phyloP scores from a whole-genome alignment of 2,113 vertebrate species.

The Bolborhynchus lineola region DNA sequence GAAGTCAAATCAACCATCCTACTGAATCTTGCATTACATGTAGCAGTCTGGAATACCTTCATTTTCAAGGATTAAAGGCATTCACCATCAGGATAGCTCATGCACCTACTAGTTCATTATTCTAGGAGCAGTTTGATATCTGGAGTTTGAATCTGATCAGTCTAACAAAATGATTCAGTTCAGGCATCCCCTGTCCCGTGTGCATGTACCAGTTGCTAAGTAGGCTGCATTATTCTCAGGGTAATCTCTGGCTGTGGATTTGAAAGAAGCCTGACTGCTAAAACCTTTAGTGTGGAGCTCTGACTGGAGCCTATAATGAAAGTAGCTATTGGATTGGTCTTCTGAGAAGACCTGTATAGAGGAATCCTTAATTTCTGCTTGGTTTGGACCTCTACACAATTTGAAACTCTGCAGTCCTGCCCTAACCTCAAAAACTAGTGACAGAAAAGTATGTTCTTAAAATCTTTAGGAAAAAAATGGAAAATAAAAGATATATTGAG shows the following conservation, averaged over 20 bases:
- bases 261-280: background rate
- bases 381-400: background rate
- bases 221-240: background rate
- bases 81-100: background rate
- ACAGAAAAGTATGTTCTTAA: background rate
- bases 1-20: background rate
- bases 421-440: fast-evolving
- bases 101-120: background rate
- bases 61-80: background rate
- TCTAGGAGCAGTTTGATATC: background rate
- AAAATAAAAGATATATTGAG: background rate
- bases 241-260: background rate
- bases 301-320: background rate
- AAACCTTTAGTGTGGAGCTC: background rate
- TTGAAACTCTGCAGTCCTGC: background rate
- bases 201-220: fast-evolving
- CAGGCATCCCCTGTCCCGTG: background rate
- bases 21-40: background rate
- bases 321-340: background rate
- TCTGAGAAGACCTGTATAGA: background rate
- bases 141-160: background rate
- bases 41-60: background rate
- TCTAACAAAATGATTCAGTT: background rate
- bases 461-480: background rate
- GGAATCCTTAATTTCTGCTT: background rate